These are phyloP conservation scores for Apostichopus californicus DNA, from an alignment of 35 echinoderm and acorn worm genomes.

Conservation along the genomic window DNA sequence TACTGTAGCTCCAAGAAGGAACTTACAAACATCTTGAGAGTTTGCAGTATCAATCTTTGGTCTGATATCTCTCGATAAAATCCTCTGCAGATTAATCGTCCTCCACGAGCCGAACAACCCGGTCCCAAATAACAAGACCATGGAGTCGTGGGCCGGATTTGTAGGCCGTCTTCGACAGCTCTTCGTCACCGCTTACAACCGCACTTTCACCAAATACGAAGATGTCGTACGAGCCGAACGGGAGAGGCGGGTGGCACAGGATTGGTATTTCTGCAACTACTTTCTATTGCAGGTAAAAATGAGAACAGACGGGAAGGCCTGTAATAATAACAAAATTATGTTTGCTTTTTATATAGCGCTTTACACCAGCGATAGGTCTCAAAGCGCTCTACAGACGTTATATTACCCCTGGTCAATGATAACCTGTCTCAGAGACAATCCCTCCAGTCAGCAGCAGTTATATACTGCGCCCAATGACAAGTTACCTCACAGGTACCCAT, in stretches of 20 bases:
- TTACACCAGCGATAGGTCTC: too few species aligned
- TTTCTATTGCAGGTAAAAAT: conserved; percentile 88
- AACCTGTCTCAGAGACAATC: too few species aligned
- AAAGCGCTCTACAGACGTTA: too few species aligned
- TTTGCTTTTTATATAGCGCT: too few species aligned
- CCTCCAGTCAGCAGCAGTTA: too few species aligned
- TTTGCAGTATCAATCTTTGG: not conserved
- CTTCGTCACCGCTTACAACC: conserved; percentile 79
- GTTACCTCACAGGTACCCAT: too few species aligned
- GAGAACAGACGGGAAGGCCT: too few species aligned
- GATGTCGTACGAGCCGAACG: conserved; percentile 84
- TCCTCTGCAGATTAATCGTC: conserved; percentile 79
- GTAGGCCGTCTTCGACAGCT: conserved; percentile 77
- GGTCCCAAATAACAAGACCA: conserved; percentile 75
- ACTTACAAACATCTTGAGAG: not conserved
- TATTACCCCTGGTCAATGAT: too few species aligned
- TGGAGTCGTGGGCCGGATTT: conserved; percentile 86
- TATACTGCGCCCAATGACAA: too few species aligned
- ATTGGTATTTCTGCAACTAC: conserved; percentile 93
- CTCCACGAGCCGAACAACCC: conserved; percentile 93
- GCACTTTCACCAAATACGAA: conserved; percentile 79
- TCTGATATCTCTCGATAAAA: too few species aligned
- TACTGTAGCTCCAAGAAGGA: too few species aligned
- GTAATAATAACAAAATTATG: too few species aligned
- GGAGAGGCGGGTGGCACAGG: conserved; percentile 75